Base-by-base conservation (phyloP, 2,113 vertebrate species). In the Platanista minor region DNA sequence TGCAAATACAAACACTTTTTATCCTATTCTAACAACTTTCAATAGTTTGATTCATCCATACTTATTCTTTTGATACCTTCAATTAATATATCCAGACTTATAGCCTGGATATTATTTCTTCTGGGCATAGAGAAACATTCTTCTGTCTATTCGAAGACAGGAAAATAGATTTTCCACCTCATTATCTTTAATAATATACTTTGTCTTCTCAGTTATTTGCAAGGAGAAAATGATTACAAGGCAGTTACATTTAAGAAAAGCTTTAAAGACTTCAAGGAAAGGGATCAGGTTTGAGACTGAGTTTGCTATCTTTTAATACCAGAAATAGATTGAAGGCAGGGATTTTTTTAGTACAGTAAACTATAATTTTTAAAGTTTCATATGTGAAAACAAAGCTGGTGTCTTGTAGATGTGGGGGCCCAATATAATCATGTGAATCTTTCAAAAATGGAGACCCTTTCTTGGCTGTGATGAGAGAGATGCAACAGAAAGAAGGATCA, bases 161-260 rank as follows among this genome's bases (percentile, higher is more conserved):
- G 54, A 29, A 82, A 91, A 91, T 9, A 78, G 31, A 90, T 84
- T 96, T 97, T 92, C 23, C 8, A 96, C 12, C 25, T 71, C 18
- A 36, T 66, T 91, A 61, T 72, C 87, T 93, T 80, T 75, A 52
- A 49, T 43, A 80, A 57, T 20, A 23, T n/a, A 82, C 10, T 72
- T 86, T 93, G 84, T 74, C 64, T 93, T 93, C n/a, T 89, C 9
- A 64, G 59, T 90, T 85, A 71, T 81, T 95, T 81, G 1, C 39
- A 86, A 80, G 20, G 43, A 95, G 54, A 75, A 88, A 64, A 43
- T 89, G n/a, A 84, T 52, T 74, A 88, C 81, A 81, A 21, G 15
- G 36, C 33, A 69, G 18, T 82, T 85, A 64, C 4, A 91, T 15
- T 80, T 62, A 46, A 72, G 15, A 18, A 31, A 54, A 8, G 3